Conservation (phyloP, 2,797 vertebrate species). For the Intellagama lesueurii region DNA sequence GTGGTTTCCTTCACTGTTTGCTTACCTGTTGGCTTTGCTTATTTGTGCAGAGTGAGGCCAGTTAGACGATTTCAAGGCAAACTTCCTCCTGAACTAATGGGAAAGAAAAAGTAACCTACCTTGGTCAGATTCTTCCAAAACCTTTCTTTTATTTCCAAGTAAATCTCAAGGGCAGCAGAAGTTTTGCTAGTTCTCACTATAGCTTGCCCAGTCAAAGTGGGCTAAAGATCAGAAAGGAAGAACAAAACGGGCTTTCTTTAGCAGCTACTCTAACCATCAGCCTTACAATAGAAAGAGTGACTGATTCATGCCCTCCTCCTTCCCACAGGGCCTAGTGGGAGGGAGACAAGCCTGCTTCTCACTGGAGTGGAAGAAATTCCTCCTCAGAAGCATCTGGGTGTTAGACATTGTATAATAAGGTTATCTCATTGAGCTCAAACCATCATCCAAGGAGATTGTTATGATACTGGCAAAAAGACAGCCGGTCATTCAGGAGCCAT, state of each 20-base stretch:
- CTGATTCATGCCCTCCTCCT: background rate
- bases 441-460: background rate
- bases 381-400: background rate
- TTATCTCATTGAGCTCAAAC: background rate
- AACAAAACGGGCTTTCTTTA: constrained; percentile 18
- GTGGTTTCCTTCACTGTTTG: background rate
- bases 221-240: constrained; percentile 17
- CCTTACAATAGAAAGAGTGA: background rate
- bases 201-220: background rate
- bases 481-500: background rate
- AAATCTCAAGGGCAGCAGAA: constrained; percentile 13
- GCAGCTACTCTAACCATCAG: background rate
- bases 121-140: background rate
- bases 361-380: background rate
- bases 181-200: background rate
- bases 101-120: no score
- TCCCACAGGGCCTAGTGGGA: constrained; percentile 4
- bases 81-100: background rate
- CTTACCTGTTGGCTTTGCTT: background rate
- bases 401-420: background rate
- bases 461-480: background rate
- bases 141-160: background rate
- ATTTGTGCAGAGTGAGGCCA: background rate
- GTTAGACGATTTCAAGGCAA: background rate
- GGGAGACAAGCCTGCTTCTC: background rate